phyloP scores from a whole-genome alignment of 2,888 invertebrate genomes.

The Philonicus albiceps region DNA sequence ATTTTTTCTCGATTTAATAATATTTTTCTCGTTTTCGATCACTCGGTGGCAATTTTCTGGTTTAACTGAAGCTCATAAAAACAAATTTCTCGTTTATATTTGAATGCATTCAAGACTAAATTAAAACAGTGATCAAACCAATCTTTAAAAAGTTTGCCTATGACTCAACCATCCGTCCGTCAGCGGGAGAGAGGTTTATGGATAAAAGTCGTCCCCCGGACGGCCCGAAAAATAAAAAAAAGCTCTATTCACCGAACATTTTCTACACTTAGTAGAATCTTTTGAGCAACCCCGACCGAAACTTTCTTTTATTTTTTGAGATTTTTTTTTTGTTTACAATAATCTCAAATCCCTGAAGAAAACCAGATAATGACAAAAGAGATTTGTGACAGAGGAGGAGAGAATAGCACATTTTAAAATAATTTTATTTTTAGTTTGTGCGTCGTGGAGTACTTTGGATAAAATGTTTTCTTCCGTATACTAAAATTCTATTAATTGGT shows the following conservation, averaged over 20 bases:
- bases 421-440: neutral
- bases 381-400: neutral
- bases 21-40: neutral
- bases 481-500: neutral
- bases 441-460: neutral
- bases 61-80: slow-evolving; percentile 9
- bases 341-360: neutral
- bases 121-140: slow-evolving; percentile 16
- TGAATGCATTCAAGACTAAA: slow-evolving; percentile 16
- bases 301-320: neutral
- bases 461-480: neutral
- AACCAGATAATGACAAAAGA: neutral
- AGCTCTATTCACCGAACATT: neutral
- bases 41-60: neutral
- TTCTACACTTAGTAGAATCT: neutral
- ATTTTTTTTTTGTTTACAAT: neutral
- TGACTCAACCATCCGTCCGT: neutral
- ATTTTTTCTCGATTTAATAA: neutral
- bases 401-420: neutral
- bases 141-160: neutral
- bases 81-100: slow-evolving; percentile 26
- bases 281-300: neutral
- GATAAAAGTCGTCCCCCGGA: neutral
- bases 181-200: neutral
- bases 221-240: neutral